phyloP scores from a whole-genome alignment of 2,797 vertebrate species.

The Cottoperca gobio region DNA sequence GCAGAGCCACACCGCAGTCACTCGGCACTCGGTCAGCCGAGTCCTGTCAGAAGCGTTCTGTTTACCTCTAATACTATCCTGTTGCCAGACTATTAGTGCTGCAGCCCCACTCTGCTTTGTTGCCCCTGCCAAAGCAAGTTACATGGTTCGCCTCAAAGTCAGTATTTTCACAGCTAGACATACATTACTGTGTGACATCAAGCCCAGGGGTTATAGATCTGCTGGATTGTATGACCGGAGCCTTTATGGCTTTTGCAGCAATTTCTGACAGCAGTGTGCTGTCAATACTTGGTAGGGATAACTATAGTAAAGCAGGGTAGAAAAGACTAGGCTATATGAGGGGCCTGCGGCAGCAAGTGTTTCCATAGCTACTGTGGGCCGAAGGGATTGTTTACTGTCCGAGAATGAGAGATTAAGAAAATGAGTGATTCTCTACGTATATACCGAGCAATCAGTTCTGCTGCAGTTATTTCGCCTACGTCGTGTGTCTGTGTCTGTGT shows the following conservation, averaged over 20 bases:
- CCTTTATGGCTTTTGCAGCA: constrained; percentile 72
- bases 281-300: constrained; percentile 63
- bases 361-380: constrained; percentile 66
- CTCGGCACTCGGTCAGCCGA: constrained; percentile 55
- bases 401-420: constrained; percentile 47
- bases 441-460: constrained; percentile 54
- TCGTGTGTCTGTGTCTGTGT: constrained; percentile 7
- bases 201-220: constrained; percentile 72
- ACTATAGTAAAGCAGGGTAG: constrained; percentile 58
- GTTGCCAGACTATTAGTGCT: constrained; percentile 71
- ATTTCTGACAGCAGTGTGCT: constrained; percentile 75
- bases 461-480: too few species aligned
- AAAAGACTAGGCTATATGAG: constrained; percentile 49
- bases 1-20: constrained; percentile 52
- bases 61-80: constrained; percentile 58
- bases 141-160: constrained; percentile 67
- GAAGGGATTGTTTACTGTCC: constrained; percentile 57
- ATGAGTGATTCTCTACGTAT: constrained; percentile 35
- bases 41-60: constrained; percentile 60
- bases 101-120: constrained; percentile 65
- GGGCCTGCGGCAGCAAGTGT: constrained; percentile 58
- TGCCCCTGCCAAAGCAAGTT: constrained; percentile 73
- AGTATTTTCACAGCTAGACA: constrained; percentile 78
- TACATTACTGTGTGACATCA: constrained; percentile 74
- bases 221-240: constrained; percentile 71